Percentiles rank a stretch among this genome's conserved stretches.
Evolutionary conservation across 2,888 invertebrate species (phyloP).

Genomic region (Psococerastis gibbosa): DNA sequence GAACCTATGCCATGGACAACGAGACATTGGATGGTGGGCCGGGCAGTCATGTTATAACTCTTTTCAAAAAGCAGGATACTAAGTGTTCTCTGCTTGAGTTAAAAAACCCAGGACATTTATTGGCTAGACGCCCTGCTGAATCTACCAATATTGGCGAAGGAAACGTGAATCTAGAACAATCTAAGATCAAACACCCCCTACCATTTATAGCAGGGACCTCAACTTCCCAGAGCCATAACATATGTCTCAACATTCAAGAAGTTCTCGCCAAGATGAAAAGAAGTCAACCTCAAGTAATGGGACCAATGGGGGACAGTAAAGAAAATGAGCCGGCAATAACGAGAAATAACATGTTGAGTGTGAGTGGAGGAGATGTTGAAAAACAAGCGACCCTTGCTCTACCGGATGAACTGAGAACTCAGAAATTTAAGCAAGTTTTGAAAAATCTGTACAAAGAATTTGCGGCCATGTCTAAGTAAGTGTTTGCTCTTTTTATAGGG

Average conservation of each 20-base stretch:
- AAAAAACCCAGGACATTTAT: too few relatives aligned
- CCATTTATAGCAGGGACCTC: background rate
- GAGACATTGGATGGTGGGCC: too few relatives aligned
- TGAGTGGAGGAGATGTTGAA: too few relatives aligned
- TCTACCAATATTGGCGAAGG: too few relatives aligned
- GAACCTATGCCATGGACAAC: too few relatives aligned
- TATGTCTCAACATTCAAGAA: background rate
- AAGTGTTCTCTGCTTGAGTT: too few relatives aligned
- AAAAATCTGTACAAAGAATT: background rate
- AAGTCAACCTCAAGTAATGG: background rate
- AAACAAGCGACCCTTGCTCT: background rate
- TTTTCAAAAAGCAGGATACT: too few relatives aligned
- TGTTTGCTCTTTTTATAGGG: background rate
- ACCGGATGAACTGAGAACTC: background rate
- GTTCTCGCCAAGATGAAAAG: background rate
- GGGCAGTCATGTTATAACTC: too few relatives aligned
- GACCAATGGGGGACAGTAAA: background rate
- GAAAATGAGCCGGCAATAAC: background rate
- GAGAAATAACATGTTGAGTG: background rate
- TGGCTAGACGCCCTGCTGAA: too few relatives aligned
- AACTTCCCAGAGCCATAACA: background rate
- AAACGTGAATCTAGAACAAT: too few relatives aligned
- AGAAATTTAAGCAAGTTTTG: background rate
- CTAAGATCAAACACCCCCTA: too few relatives aligned
- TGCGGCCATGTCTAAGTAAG: background rate